Evolutionary conservation across 2,113 vertebrate genomes (phyloP), one percentile per base, ranked within the genome.

Genomic region (Pygoscelis antarcticus): DNA sequence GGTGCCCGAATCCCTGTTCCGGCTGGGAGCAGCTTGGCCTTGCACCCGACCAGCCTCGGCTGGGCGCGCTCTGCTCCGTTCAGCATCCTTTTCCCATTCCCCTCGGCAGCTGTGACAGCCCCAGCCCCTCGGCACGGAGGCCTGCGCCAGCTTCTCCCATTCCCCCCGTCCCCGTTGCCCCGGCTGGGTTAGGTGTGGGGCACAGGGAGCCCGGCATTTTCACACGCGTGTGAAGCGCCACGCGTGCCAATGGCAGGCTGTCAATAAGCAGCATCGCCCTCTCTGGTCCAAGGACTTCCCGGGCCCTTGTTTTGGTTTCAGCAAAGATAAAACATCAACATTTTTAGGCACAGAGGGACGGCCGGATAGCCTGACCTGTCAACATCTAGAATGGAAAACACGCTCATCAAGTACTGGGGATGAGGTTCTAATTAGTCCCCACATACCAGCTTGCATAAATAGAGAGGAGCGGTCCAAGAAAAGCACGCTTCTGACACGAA

Each of bases 371-470:
- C 86, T 91, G 91, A 95, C 89, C 92, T 92, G 92, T 95, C 90
- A 93, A 40, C 92, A 68, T 92, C 80, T 4, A 47, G 54, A 57
- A 70, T 78, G 96, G 95, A 93, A 95, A 96, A 95, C 76, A 84
- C 3, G 19, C 69, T 88, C 36, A 26, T 75, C 57, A 44, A 93
- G 91, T 32, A 3, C 83, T 71, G 6, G 46, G 86, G 96, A 93
- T 83, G 90, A 95, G 93, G 79, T 82, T 96, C 91, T 96, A 96
- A 97, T 97, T 95, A 95, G 91, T 95, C 89, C 92, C 92, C 88
- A 46, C 87, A 90, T 87, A 77, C 90, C 89, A 90, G 85, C 88
- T 96, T 70, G 65, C 65, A 34, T 83, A 95, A 97, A 91, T 91
- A 95, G 83, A 78, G 85, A 80, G 0, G 47, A 60, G 81, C 17